A percentile compares a stretch with the other conserved stretches of the same genome.
Conservation (phyloP, 2,888 invertebrate species). For the Sericinus montela region DNA sequence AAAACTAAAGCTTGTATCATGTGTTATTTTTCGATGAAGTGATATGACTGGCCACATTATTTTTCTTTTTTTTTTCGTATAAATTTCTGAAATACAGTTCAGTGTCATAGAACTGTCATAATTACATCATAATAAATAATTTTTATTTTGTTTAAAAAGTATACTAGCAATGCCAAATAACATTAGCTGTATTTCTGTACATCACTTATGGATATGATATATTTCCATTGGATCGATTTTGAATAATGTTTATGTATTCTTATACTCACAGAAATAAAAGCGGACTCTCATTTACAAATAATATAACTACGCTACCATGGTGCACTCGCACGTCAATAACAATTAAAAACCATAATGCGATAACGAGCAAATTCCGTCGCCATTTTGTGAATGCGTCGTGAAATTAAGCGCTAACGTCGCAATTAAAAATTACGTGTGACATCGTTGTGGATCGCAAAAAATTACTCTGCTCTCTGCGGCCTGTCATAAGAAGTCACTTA, state of each 20-base stretch:
- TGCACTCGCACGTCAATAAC: neutral
- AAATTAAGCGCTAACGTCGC: conserved; percentile 3
- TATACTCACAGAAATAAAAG: too few relatives aligned
- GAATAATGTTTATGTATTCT: too few relatives aligned
- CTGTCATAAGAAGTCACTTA: neutral
- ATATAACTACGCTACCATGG: too few relatives aligned
- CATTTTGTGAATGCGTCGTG: conserved; percentile 2
- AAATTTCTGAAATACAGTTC: neutral
- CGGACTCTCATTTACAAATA: too few relatives aligned
- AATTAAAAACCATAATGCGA: neutral
- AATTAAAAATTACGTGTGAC: conserved; percentile 17
- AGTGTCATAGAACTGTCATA: too few relatives aligned
- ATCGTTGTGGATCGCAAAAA: conserved; percentile 4
- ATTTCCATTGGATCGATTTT: too few relatives aligned
- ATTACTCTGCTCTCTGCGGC: conserved; percentile 2
- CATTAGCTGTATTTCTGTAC: too few relatives aligned
- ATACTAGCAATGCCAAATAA: too few relatives aligned
- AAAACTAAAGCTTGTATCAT: conserved; percentile 24
- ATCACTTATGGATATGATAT: too few relatives aligned
- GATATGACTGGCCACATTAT: conserved; percentile 1
- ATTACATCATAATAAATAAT: too few relatives aligned
- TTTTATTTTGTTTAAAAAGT: too few relatives aligned
- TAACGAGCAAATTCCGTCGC: neutral
- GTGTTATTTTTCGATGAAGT: conserved; percentile 12
- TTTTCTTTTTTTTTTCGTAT: neutral